Conservation (phyloP, 2,113 vertebrate species). For the Dolichotis patagonum region DNA sequence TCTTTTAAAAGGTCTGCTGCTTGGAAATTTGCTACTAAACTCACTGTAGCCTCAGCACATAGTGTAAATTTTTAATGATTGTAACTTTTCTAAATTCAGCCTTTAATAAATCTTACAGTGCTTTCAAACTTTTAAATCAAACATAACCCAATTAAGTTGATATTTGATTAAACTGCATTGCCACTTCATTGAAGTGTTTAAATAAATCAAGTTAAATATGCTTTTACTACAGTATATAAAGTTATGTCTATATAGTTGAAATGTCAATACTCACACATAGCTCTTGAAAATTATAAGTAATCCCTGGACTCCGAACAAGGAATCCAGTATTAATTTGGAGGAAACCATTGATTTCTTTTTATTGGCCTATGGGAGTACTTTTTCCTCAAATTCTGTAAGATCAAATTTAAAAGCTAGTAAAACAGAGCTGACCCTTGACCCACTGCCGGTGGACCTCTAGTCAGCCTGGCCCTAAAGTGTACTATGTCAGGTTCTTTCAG, state of each 20-base stretch:
- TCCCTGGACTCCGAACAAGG: constrained; percentile 53
- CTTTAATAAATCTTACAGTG: constrained; percentile 79
- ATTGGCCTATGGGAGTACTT: constrained; percentile 42
- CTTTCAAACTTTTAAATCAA: constrained; percentile 85
- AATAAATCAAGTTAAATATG: constrained; percentile 87
- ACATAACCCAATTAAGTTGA: constrained; percentile 82
- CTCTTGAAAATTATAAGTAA: constrained; percentile 75
- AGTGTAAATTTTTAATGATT: constrained; percentile 84
- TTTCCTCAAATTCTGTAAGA: constrained; percentile 44
- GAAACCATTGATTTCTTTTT: constrained; percentile 70
- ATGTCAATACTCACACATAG: constrained; percentile 77
- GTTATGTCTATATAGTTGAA: constrained; percentile 79
- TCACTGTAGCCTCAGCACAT: constrained; percentile 63
- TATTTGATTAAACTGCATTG: constrained; percentile 85
- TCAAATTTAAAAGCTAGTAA: not conserved
- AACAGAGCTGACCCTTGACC: not conserved
- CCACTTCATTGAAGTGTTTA: constrained; percentile 82
- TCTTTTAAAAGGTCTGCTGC: constrained; percentile 81
- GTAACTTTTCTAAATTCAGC: constrained; percentile 83
- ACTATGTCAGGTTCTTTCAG: not conserved
- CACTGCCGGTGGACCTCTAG: not conserved
- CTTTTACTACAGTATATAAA: constrained; percentile 84
- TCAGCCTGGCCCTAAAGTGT: not conserved
- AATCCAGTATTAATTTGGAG: constrained; percentile 70
- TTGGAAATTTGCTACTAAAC: constrained; percentile 71